Conservation (phyloP, 2,888 invertebrate species). For the Luffia ferchaultella region DNA sequence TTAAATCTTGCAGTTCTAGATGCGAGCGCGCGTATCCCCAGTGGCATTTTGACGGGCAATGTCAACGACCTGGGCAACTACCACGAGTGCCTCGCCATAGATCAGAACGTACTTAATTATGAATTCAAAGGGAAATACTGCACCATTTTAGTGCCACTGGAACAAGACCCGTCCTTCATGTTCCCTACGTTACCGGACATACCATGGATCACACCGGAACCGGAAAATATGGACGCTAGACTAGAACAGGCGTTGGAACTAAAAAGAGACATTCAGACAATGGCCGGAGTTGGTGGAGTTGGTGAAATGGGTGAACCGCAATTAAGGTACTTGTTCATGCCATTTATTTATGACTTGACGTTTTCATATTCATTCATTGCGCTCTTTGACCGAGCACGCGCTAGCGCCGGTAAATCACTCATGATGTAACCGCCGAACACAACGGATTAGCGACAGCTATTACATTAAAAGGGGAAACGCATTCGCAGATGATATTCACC, state of each 20-base stretch:
- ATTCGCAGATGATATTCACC: too few relatives aligned
- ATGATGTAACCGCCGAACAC: too few relatives aligned
- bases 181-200: slow-evolving; percentile 15
- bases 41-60: slow-evolving; percentile 40
- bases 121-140: slow-evolving; percentile 51
- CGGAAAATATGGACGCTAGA: background rate
- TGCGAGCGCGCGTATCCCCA: slow-evolving; percentile 41
- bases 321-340: background rate
- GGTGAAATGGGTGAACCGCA: background rate
- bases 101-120: slow-evolving; percentile 19
- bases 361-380: too few relatives aligned
- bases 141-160: slow-evolving; percentile 24
- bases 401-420: too few relatives aligned
- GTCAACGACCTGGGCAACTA: slow-evolving; percentile 43
- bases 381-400: too few relatives aligned
- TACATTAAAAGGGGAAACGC: too few relatives aligned
- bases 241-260: background rate
- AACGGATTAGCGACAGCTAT: too few relatives aligned
- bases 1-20: slow-evolving; percentile 40
- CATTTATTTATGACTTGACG: too few relatives aligned
- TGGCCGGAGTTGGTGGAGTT: background rate
- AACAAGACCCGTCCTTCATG: slow-evolving; percentile 19
- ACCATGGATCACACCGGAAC: background rate
- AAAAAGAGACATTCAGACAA: background rate
- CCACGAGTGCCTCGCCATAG: slow-evolving; percentile 31